Base-by-base conservation (phyloP, 2,113 vertebrate species). In the Naja naja region DNA sequence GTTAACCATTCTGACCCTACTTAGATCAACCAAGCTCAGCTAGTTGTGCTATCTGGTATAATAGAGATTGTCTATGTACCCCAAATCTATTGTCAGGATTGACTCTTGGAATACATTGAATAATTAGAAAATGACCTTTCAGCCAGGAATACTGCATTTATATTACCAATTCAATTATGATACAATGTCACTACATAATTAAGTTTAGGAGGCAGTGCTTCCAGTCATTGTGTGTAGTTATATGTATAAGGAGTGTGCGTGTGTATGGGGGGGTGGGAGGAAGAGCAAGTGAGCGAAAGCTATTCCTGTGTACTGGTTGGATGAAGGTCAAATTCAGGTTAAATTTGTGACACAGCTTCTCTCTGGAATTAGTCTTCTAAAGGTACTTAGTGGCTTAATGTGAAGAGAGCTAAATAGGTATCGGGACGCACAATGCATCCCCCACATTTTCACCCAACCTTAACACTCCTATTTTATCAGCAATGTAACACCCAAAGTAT, bases 271-370 rank as follows among this genome's bases (percentile, higher is more conserved):
- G 22, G 23, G 6, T 34, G 22, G 23, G 16, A 0, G 47, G 47
- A 49, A 30, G 23, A 45, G n/a, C 8, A 22, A 86, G 5, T 22
- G 49, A 49, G 91, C 30, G 16, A 81, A 22, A 22, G 74, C 34
- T 81, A 43, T 81, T 81, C 2, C 18, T 81, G 18, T 81, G 18
- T 43, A 34, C 74, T 81, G 39, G 74, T 81, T 81, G 34, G 18
- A 89, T 23, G 64, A 92, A 92, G 88, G 69, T 92, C 88, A 92
- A 89, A 92, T 92, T 58, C 88, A 85, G 85, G 53, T 89, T 56
- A 30, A 9, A 47, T 54, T 47, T 85, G 27, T 85, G 39, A 27
- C n/a, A 43, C 20, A 53, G 45, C 16, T 27, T 89, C 52, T 56
- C 56, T 85, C 39, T 0, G 22, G 39, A 23, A 43, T 92, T 88